A percentile compares a stretch with the other conserved stretches of the same genome.
These are phyloP conservation scores for Omphaloscelis lunosa DNA, from an alignment of 2,888 invertebrate genomes.

Conservation along the genomic window DNA sequence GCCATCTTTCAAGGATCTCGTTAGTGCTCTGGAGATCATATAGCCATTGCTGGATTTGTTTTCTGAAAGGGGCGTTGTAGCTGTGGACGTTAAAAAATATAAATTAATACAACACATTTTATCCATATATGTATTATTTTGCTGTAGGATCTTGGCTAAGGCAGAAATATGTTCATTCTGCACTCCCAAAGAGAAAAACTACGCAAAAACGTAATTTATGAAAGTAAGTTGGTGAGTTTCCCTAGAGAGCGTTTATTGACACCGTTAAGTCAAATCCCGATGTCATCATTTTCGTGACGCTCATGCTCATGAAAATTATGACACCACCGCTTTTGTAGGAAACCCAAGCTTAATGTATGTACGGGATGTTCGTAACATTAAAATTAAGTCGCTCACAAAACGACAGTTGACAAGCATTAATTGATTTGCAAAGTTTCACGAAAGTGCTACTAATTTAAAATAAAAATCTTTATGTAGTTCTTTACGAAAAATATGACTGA, in stretches of 20 bases:
- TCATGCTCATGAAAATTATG: too few relatives aligned
- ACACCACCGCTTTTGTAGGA: background rate
- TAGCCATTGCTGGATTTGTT: constrained; percentile 99
- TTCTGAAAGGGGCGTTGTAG: constrained; percentile 98
- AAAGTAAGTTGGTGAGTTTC: background rate
- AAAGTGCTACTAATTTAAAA: background rate
- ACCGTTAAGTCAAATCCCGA: too few relatives aligned
- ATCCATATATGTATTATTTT: background rate
- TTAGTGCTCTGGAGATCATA: constrained; percentile 98
- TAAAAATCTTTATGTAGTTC: background rate
- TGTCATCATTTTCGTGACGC: background rate
- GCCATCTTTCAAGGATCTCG: constrained; percentile 98
- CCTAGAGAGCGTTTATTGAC: background rate
- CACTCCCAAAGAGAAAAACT: background rate
- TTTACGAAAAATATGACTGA: background rate
- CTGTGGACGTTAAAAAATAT: constrained; percentile 82
- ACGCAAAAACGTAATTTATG: background rate
- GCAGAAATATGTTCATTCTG: background rate
- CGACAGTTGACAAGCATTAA: background rate
- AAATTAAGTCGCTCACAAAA: background rate
- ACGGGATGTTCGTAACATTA: background rate
- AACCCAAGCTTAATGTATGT: background rate
- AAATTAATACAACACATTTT: background rate
- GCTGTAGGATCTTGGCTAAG: background rate
- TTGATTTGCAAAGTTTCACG: too few relatives aligned